These are phyloP conservation scores for Eristalis arbustorum DNA, from an alignment of 2,888 invertebrate species.

Conservation along the genomic window DNA sequence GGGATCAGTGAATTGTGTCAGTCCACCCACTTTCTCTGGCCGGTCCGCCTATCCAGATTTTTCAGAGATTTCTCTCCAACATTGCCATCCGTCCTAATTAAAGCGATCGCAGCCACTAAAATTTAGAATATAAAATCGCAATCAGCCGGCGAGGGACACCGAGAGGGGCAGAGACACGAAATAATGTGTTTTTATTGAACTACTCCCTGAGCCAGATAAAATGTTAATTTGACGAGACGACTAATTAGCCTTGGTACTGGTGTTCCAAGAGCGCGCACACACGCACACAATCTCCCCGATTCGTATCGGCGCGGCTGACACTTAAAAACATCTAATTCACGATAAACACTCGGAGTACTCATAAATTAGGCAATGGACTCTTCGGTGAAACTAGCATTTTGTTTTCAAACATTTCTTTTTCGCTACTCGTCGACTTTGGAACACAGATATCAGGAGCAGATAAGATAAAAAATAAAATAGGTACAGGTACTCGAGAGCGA, in stretches of 20 bases:
- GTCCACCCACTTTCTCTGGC: conserved; percentile 14
- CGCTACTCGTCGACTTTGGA: conserved; percentile 44
- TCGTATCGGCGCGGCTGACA: conserved; percentile 54
- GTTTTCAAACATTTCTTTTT: conserved; percentile 30
- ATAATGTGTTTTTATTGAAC: conserved; percentile 39
- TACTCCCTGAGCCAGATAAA: conserved; percentile 30
- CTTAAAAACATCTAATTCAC: conserved; percentile 55
- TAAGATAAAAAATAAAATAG: conserved; percentile 36
- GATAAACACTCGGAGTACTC: conserved; percentile 49
- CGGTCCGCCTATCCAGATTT: not conserved
- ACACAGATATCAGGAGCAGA: conserved; percentile 32
- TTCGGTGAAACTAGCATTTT: conserved; percentile 42
- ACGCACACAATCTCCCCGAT: conserved; percentile 23
- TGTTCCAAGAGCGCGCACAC: not conserved
- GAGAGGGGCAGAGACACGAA: conserved; percentile 1
- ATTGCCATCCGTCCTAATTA: conserved; percentile 21
- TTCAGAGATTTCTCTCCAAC: conserved; percentile 5
- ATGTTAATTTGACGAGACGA: conserved; percentile 21
- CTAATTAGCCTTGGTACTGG: conserved; percentile 29
- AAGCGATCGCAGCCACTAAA: conserved; percentile 2
- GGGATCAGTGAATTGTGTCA: conserved; percentile 3
- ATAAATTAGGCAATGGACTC: conserved; percentile 53
- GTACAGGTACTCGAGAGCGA: conserved; percentile 13
- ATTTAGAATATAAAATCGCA: conserved; percentile 25
- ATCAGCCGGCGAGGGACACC: conserved; percentile 4